Conservation (phyloP, 1,140 invertebrate genomes). For the Sesamia nonagrioides region DNA sequence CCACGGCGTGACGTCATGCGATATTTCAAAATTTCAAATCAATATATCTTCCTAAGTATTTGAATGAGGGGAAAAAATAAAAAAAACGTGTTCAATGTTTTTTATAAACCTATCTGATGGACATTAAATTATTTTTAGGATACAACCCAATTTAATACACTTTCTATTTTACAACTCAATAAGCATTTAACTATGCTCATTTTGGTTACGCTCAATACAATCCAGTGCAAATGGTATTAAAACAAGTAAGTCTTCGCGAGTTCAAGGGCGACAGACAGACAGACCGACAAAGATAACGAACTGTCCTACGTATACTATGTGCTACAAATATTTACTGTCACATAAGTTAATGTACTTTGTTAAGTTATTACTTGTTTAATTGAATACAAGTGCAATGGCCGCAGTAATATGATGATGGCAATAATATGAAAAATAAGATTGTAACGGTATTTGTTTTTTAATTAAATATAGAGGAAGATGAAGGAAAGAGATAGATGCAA, state of each 20-base stretch:
- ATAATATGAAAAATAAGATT: neutral
- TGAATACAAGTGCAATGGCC: neutral
- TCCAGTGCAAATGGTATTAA: slow-evolving; percentile 38
- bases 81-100: too few species aligned
- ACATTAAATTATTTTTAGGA: too few species aligned
- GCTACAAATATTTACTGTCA: slow-evolving; percentile 28
- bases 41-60: too few species aligned
- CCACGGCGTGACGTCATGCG: too few species aligned
- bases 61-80: too few species aligned
- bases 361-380: neutral
- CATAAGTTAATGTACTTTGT: neutral
- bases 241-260: slow-evolving; percentile 67
- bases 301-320: neutral
- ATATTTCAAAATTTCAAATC: too few species aligned
- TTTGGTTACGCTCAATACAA: slow-evolving; percentile 33
- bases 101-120: too few species aligned
- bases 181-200: neutral
- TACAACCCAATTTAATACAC: neutral
- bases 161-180: neutral
- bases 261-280: slow-evolving; percentile 65
- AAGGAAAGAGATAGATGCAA: too few species aligned
- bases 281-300: slow-evolving; percentile 48
- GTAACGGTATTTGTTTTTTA: neutral
- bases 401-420: neutral
- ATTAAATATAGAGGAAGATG: neutral